Percentiles rank a stretch among this genome's conserved stretches.
Evolutionary conservation across 2,797 vertebrate species (phyloP).

Genomic region (Malacoraja senta): DNA sequence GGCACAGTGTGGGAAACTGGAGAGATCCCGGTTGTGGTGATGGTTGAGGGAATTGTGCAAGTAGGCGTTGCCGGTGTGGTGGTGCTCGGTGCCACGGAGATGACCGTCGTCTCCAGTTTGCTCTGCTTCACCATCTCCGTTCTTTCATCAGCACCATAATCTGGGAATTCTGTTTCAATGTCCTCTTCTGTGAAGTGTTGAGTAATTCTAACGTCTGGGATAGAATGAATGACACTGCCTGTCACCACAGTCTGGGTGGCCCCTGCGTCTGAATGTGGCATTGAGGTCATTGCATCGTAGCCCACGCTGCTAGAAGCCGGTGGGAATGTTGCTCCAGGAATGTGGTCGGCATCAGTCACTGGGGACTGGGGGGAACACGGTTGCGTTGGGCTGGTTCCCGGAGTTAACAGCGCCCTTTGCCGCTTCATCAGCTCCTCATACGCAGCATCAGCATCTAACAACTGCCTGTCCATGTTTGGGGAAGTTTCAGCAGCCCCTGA

Average conservation of each 20-base stretch:
- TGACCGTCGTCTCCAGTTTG: slow-evolving; percentile 47
- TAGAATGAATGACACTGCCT: slow-evolving; percentile 74
- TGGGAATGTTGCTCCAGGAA: slow-evolving; percentile 45
- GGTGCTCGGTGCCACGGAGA: slow-evolving; percentile 43
- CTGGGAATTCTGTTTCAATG: slow-evolving; percentile 76
- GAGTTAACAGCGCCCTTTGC: slow-evolving; percentile 73
- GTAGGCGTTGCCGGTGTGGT: slow-evolving; percentile 47
- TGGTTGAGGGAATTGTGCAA: slow-evolving; percentile 49
- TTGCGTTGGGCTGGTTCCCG: slow-evolving; percentile 78
- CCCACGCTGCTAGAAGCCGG: slow-evolving; percentile 54
- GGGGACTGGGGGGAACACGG: slow-evolving; percentile 52
- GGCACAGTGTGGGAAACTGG: slow-evolving; percentile 42
- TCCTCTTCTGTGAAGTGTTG: slow-evolving; percentile 95
- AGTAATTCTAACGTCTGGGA: slow-evolving; percentile 97
- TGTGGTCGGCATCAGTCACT: slow-evolving; percentile 51
- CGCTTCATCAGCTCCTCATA: slow-evolving; percentile 70
- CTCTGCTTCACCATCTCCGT: slow-evolving; percentile 59
- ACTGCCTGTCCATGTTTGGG: slow-evolving; percentile 56
- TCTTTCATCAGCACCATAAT: slow-evolving; percentile 67
- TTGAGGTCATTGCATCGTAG: slow-evolving; percentile 57
- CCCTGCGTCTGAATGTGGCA: slow-evolving; percentile 43
- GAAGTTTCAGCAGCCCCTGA: slow-evolving; percentile 58
- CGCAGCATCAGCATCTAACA: slow-evolving; percentile 61
- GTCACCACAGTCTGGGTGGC: slow-evolving; percentile 63
- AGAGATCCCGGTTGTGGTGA: slow-evolving; percentile 49